These are phyloP conservation scores for Eumeta japonica DNA, from an alignment of 1,140 invertebrate species.

Conservation along the genomic window DNA sequence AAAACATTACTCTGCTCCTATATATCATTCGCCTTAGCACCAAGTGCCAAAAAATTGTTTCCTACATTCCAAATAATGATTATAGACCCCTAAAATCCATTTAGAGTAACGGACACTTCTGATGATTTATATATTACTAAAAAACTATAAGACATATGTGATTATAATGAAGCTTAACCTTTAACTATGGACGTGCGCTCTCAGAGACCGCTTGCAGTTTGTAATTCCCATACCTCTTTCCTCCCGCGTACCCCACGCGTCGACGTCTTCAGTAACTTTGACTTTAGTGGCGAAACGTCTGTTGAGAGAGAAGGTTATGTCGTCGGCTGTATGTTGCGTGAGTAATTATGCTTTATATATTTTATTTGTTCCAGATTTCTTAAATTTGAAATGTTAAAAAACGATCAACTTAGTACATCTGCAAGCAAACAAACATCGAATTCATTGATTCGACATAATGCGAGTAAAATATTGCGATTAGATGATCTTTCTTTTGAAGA, in stretches of 20 bases:
- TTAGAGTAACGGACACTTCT: too few species aligned
- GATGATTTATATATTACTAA: too few species aligned
- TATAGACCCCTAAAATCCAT: too few species aligned
- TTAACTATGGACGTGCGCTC: background rate
- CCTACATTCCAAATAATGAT: too few species aligned
- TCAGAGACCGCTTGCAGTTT: background rate
- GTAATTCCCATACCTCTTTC: background rate
- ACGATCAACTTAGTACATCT: background rate
- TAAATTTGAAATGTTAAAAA: constrained; percentile 1
- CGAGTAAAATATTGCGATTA: background rate
- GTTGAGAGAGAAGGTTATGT: background rate
- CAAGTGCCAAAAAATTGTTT: too few species aligned
- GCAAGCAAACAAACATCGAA: constrained; percentile 1
- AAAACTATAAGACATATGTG: too few species aligned
- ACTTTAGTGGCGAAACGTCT: background rate
- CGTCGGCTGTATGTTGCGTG: background rate
- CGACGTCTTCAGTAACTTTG: background rate
- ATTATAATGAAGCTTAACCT: too few species aligned
- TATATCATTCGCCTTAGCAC: too few species aligned
- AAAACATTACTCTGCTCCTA: too few species aligned
- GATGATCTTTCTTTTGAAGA: constrained; percentile 1
- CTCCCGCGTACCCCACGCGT: background rate
- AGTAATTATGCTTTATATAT: background rate
- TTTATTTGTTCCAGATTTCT: background rate
- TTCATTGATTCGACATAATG: background rate